Evolutionary conservation across 2,113 vertebrate species (phyloP).

Genomic region (Engystomops pustulosus): DNA sequence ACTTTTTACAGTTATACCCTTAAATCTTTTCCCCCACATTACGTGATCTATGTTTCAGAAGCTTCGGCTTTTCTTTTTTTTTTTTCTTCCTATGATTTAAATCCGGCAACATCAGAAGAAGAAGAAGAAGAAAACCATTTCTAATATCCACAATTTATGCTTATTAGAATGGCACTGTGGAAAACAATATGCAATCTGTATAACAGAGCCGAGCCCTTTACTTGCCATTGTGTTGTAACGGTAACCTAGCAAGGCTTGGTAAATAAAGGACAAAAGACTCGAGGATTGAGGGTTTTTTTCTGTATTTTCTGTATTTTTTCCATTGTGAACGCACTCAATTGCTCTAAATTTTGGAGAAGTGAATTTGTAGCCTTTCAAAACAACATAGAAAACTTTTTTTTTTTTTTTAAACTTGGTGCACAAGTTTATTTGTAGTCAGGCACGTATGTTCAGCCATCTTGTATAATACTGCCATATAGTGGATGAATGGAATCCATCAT

Average conservation of each 20-base stretch:
- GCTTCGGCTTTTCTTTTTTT: not conserved
- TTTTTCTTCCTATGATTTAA: not conserved
- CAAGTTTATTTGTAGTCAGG: too few relatives aligned
- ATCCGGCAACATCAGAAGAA: not conserved
- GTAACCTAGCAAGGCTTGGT: not conserved
- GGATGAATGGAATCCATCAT: too few relatives aligned
- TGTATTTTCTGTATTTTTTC: too few relatives aligned
- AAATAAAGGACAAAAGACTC: not conserved
- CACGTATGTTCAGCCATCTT: too few relatives aligned
- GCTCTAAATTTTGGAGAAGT: not conserved
- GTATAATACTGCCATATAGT: too few relatives aligned
- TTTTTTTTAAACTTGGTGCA: too few relatives aligned
- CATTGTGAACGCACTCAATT: not conserved
- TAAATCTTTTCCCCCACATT: conserved; percentile 2
- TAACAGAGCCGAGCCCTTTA: not conserved
- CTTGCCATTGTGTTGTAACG: not conserved
- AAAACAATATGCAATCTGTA: not conserved
- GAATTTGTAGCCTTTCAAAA: too few relatives aligned
- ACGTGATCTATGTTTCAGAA: conserved; percentile 1
- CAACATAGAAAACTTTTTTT: too few relatives aligned
- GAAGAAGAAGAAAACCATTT: not conserved
- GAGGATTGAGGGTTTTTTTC: too few relatives aligned
- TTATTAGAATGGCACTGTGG: not conserved
- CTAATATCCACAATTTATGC: not conserved
- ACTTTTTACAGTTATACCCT: conserved; percentile 7